phyloP scores from a whole-genome alignment of 2,888 invertebrate species.

The Xestia ashworthii region DNA sequence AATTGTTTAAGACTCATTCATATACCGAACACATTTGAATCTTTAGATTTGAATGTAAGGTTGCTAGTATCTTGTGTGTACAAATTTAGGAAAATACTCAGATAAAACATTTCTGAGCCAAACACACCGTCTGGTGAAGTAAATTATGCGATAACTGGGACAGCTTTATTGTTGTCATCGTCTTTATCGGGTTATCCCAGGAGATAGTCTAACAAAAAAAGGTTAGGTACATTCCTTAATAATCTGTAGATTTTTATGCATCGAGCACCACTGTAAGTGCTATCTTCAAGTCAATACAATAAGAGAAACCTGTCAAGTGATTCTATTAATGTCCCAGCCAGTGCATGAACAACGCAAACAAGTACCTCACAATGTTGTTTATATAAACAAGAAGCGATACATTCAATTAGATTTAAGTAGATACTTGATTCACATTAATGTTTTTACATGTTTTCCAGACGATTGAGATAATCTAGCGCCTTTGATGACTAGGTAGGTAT shows the following conservation, averaged over 20 bases:
- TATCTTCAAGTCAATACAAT: constrained; percentile 49
- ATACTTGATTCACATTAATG: neutral
- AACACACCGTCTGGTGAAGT: neutral
- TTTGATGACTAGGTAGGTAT: neutral
- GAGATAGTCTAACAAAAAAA: constrained; percentile 1
- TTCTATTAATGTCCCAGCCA: constrained; percentile 57
- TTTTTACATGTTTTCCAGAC: neutral
- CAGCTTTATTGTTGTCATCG: neutral
- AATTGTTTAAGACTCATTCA: neutral
- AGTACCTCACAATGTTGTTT: constrained; percentile 15
- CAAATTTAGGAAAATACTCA: neutral
- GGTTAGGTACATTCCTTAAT: neutral
- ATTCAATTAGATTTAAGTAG: neutral
- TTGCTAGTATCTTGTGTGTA: neutral
- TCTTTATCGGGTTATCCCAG: neutral
- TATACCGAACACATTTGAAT: neutral
- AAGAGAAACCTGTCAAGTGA: constrained; percentile 64
- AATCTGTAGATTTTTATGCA: constrained; percentile 7
- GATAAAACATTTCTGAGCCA: neutral
- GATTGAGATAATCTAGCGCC: neutral
- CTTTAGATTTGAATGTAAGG: neutral
- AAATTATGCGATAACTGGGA: neutral
- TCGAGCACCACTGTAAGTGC: constrained; percentile 4
- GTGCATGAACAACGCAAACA: constrained; percentile 35
- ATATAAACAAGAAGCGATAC: constrained; percentile 11